Evolutionary conservation across 1,140 invertebrate genomes (phyloP), one percentile per base, ranked within the genome.

Genomic region (Solenopsis invicta): DNA sequence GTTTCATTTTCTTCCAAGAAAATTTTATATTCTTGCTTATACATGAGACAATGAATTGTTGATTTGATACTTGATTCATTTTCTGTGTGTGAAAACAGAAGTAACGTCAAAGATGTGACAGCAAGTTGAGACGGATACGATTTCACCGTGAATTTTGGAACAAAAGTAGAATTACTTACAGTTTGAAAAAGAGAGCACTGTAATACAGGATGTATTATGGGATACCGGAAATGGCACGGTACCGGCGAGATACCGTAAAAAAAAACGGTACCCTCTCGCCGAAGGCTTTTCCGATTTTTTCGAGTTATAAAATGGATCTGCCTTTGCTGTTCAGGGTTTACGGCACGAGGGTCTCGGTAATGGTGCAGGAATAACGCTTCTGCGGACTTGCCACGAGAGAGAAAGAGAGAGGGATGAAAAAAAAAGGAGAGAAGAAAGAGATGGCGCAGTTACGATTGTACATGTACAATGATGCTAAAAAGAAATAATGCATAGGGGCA

Each of bases 401-500:
- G 16, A 72, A 29, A 76, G 29, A 67, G 52, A 61, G 45, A 66
- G 66, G 84, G 37, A 56, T 13, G 21, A 13, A 4, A 48, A 61
- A 16, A 50, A 18, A 37, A 74, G 18, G 3, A 37, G 59, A 45
- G 34, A 16, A 74, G 41, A 87, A 16, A 75, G 45, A 69, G 18
- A 56, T 24, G 18, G 62, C 18, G 13, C 34, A 62, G 64, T 45
- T n/a, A 71, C 54, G 41, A 10, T 84, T 48, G 54, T 48, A 61
- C 80, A 74, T 61, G 54, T 84, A 74, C 67, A 45, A 80, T 29
- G 18, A 10, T 45, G 77, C 74, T 62, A 34, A 62, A 89, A 84
- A 78, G 85, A 87, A 89, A 81, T 52, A 78, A 90, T 45, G 50
- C 74, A 77, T 76, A 86, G 59, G 88, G 89, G 80, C 66, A 66